Conservation (phyloP, 2,888 invertebrate genomes). For the Anagyrus pseudococci region DNA sequence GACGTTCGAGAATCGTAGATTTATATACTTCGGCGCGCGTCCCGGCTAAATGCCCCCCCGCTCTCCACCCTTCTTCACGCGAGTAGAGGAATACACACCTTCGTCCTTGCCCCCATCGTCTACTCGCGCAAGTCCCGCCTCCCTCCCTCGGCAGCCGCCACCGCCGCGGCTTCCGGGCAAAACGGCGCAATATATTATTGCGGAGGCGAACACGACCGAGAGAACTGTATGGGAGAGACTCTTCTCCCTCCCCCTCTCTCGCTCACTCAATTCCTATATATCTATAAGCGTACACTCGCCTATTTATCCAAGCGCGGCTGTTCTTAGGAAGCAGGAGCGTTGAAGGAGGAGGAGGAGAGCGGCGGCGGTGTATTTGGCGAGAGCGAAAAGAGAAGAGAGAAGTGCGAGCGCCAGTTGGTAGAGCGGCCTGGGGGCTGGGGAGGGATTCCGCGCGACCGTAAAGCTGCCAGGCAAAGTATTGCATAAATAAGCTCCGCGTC, state of each 20-base stretch:
- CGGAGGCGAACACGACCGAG: not conserved
- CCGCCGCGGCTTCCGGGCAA: too few species aligned
- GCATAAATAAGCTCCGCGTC: slow-evolving; percentile 56
- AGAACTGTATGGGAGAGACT: slow-evolving; percentile 9
- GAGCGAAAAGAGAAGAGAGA: not conserved
- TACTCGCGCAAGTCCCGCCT: not conserved
- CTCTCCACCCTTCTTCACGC: not conserved
- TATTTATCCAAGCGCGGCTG: slow-evolving; percentile 14
- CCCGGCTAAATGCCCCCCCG: slow-evolving; percentile 13
- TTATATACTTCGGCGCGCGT: not conserved
- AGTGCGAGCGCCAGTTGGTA: not conserved
- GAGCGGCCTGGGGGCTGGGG: slow-evolving; percentile 1
- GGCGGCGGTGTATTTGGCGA: not conserved
- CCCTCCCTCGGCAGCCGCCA: too few species aligned
- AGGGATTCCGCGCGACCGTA: slow-evolving; percentile 46
- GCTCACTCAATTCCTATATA: too few species aligned
- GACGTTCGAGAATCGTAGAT: not conserved
- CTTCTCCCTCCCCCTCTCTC: too few species aligned
- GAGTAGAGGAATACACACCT: not conserved
- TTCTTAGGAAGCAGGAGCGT: slow-evolving; percentile 1
- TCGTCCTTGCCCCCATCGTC: slow-evolving; percentile 8
- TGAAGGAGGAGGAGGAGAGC: not conserved
- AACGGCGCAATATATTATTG: slow-evolving; percentile 10
- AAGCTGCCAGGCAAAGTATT: slow-evolving; percentile 62
- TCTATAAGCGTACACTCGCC: slow-evolving; percentile 1